Conservation (phyloP, 2,113 vertebrate species). For the Meleagris gallopavo region DNA sequence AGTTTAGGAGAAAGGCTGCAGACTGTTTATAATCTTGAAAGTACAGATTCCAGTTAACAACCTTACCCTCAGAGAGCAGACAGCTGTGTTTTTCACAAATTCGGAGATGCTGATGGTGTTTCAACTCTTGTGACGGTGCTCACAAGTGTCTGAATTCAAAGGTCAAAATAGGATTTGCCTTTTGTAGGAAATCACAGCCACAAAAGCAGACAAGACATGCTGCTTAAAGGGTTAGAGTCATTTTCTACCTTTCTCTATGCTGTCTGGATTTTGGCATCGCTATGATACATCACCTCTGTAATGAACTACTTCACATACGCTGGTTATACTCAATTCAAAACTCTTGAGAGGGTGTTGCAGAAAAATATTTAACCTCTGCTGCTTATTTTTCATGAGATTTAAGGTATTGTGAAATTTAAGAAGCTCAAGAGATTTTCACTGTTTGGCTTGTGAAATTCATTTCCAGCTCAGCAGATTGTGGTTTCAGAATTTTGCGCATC, state of each 20-base stretch:
- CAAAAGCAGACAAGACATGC: neutral
- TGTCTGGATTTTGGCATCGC: neutral
- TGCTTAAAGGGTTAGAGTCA: neutral
- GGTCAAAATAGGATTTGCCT: neutral
- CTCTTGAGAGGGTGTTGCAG: neutral
- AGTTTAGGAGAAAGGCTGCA: neutral
- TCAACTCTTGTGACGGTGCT: neutral
- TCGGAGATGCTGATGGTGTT: slow-evolving; percentile 20
- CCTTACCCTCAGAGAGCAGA: slow-evolving; percentile 1
- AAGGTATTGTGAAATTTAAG: slow-evolving; percentile 37
- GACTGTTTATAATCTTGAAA: slow-evolving; percentile 18
- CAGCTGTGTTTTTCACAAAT: neutral
- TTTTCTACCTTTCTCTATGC: neutral
- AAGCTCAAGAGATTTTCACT: neutral
- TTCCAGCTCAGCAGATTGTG: slow-evolving; percentile 20
- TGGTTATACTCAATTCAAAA: neutral
- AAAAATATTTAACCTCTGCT: neutral
- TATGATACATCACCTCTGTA: neutral
- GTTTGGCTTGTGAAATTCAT: slow-evolving; percentile 24
- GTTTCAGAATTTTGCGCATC: neutral
- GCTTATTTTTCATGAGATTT: neutral
- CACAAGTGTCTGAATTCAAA: slow-evolving; percentile 2
- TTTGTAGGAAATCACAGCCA: neutral
- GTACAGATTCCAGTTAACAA: slow-evolving; percentile 23
- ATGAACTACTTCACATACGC: neutral